phyloP scores from a whole-genome alignment of 2,113 vertebrate species.

The Grantiella picta region DNA sequence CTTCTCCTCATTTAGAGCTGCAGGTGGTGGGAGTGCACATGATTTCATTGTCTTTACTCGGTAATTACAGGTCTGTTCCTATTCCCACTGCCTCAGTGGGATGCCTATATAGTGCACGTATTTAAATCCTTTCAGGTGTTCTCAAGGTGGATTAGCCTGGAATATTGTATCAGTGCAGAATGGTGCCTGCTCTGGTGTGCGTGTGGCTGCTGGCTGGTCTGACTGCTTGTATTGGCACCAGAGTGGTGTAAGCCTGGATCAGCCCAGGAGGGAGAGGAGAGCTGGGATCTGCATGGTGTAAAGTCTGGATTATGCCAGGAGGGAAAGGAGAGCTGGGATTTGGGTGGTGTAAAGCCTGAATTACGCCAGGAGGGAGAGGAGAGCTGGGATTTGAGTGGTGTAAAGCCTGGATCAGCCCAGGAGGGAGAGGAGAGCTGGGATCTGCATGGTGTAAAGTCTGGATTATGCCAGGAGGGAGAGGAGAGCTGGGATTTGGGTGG shows the following conservation, averaged over 20 bases:
- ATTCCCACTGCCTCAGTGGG: constrained; percentile 57
- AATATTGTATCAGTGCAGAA: background rate
- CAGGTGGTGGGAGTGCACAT: constrained; percentile 55
- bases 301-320: background rate
- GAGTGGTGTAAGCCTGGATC: background rate
- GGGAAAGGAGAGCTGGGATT: background rate
- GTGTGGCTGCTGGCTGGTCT: background rate
- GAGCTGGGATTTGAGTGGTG: background rate
- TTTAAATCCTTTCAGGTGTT: constrained; percentile 61
- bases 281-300: background rate
- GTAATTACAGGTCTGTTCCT: constrained; percentile 69
- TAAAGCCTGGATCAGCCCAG: no score
- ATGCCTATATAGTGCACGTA: background rate
- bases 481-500: background rate
- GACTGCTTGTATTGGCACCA: background rate
- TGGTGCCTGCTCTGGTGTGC: background rate
- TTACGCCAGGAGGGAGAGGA: no score
- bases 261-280: background rate
- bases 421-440: no score
- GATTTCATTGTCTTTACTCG: constrained; percentile 70
- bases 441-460: background rate
- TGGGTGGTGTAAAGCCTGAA: no score
- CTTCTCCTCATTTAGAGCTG: constrained; percentile 62
- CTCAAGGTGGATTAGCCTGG: constrained; percentile 19
- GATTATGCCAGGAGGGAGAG: background rate